phyloP scores from a whole-genome alignment of 1,140 invertebrate genomes.

The Lineus longissimus region DNA sequence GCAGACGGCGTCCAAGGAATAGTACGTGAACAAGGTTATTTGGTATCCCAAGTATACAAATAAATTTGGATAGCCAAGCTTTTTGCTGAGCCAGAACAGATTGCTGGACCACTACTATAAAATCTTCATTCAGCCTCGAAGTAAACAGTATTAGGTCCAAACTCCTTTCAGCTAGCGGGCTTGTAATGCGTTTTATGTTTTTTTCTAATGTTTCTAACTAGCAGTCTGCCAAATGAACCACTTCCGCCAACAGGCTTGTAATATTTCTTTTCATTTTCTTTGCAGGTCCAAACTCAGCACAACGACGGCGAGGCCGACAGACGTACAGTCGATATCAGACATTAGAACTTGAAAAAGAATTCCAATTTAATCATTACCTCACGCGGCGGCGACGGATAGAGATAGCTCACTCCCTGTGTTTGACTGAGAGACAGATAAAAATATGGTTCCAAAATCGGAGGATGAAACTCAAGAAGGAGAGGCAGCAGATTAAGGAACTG shows the following conservation, averaged over 20 bases:
- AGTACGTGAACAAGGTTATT: too few species aligned
- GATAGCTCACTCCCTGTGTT: conserved; percentile 94
- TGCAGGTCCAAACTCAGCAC: conserved; percentile 92
- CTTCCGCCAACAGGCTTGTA: too few species aligned
- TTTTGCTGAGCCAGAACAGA: too few species aligned
- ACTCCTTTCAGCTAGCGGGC: too few species aligned
- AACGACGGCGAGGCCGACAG: conserved; percentile 85
- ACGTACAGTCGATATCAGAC: conserved; percentile 98
- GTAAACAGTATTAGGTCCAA: too few species aligned
- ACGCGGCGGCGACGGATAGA: conserved; percentile 96
- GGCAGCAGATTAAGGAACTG: conserved; percentile 93
- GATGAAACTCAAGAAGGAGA: conserved; percentile 53
- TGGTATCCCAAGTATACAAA: too few species aligned
- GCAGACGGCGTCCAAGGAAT: too few species aligned
- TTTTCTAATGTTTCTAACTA: background rate
- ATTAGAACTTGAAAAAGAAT: conserved; percentile 87
- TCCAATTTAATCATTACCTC: conserved; percentile 98
- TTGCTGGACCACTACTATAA: too few species aligned
- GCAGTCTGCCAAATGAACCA: too few species aligned
- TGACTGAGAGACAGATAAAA: conserved; percentile 97
- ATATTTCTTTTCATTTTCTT: conserved; percentile 50
- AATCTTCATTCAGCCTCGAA: too few species aligned
- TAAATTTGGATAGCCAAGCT: too few species aligned
- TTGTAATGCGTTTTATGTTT: too few species aligned
- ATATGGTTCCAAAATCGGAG: conserved; percentile 71